phyloP scores from a whole-genome alignment of 2,113 vertebrate genomes.

The Caloenas nicobarica region DNA sequence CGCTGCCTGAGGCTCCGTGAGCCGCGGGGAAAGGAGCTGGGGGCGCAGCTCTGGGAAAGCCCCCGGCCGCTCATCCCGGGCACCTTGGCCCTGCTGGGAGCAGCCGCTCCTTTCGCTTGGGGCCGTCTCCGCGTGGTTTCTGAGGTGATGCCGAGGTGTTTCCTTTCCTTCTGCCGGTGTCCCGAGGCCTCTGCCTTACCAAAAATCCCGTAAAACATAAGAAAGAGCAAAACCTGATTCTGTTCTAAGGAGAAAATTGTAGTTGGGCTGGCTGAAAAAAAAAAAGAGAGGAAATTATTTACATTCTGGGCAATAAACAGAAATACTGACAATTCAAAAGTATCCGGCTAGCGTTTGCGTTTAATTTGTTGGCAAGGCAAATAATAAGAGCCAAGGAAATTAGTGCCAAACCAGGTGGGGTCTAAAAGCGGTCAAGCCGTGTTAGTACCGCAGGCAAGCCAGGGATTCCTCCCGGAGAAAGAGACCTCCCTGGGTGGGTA shows the following conservation, averaged over 20 bases:
- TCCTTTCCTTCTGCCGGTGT: neutral
- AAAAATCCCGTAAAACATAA: neutral
- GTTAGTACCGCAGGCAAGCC: neutral
- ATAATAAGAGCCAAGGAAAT: neutral
- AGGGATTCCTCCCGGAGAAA: neutral
- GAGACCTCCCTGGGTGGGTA: neutral
- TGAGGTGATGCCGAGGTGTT: neutral
- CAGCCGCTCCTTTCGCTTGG: rapidly evolving
- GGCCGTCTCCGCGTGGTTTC: rapidly evolving
- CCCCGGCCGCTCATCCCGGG: too few species aligned
- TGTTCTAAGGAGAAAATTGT: neutral
- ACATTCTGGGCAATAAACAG: neutral
- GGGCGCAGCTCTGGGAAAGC: neutral
- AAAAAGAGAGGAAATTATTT: neutral
- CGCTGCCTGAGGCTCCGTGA: neutral
- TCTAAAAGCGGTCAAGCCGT: neutral
- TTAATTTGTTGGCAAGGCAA: neutral
- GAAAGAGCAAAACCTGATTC: neutral
- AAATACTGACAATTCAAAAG: neutral
- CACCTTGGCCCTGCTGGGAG: neutral
- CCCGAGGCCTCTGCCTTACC: neutral
- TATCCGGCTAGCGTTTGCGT: too few species aligned
- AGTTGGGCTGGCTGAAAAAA: neutral
- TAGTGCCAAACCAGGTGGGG: rapidly evolving
- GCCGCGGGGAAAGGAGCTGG: neutral